Evolutionary conservation across 2,797 vertebrate species (phyloP).

Genomic region (Xenopus petersii): DNA sequence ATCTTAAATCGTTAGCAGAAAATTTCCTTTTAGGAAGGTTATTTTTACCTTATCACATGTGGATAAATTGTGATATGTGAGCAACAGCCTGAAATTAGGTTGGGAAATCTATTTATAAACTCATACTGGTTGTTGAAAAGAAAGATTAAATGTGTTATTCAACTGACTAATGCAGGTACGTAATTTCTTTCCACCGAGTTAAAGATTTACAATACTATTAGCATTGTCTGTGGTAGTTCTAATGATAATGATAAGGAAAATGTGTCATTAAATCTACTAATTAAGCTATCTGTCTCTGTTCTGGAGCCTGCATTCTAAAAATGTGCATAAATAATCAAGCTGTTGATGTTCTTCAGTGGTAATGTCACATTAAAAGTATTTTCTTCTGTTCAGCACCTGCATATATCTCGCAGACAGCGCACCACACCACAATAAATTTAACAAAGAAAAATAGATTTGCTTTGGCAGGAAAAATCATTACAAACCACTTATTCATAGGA

Average conservation of each 20-base stretch:
- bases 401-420: constrained; percentile 54
- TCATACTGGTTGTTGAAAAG: neutral
- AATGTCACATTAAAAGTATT: constrained; percentile 43
- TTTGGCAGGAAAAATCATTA: constrained; percentile 51
- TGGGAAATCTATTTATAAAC: constrained; percentile 27
- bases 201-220: constrained; percentile 11
- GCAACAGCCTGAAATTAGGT: constrained; percentile 10
- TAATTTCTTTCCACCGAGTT: constrained; percentile 11
- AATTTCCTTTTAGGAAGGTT: constrained; percentile 3
- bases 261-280: constrained; percentile 46
- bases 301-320: constrained; percentile 47
- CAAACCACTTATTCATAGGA: constrained; percentile 43
- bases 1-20: constrained; percentile 8
- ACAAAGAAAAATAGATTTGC: constrained; percentile 47
- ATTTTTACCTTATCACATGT: constrained; percentile 12
- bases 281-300: constrained; percentile 50
- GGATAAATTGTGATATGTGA: neutral
- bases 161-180: constrained; percentile 17
- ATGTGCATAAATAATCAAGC: constrained; percentile 51
- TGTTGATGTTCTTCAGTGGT: constrained; percentile 43
- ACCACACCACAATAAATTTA: constrained; percentile 41
- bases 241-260: constrained; percentile 38
- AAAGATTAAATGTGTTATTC: constrained; percentile 18
- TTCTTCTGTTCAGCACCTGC: constrained; percentile 46
- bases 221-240: constrained; percentile 17